Conservation (phyloP, 2,888 invertebrate species). For the Drosophila neonasuta region DNA sequence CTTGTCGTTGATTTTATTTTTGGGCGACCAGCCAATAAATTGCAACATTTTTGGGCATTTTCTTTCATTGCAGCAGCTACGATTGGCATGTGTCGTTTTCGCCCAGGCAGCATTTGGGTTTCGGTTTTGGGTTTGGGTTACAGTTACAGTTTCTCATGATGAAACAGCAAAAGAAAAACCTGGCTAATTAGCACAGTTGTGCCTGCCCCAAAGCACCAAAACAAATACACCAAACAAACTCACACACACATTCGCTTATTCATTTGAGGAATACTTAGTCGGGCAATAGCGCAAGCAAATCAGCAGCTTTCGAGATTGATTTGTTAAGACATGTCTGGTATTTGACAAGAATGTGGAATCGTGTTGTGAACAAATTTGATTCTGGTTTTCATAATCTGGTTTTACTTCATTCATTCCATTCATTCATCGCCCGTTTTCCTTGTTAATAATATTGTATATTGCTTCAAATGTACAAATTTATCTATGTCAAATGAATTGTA, state of each 20-base stretch:
- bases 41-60: slow-evolving; percentile 65
- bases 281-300: slow-evolving; percentile 20
- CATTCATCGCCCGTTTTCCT: slow-evolving; percentile 7
- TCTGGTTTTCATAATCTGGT: slow-evolving; percentile 18
- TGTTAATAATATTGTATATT: slow-evolving; percentile 10
- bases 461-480: slow-evolving; percentile 1
- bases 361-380: slow-evolving; percentile 24
- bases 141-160: slow-evolving; percentile 26
- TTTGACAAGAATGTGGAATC: slow-evolving; percentile 34
- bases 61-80: slow-evolving; percentile 33
- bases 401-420: slow-evolving; percentile 3
- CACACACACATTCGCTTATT: not conserved
- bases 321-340: slow-evolving; percentile 38
- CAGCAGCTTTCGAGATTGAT: slow-evolving; percentile 18
- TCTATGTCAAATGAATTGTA: slow-evolving; percentile 4
- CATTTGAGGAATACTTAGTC: not conserved
- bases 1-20: slow-evolving; percentile 39
- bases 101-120: slow-evolving; percentile 20
- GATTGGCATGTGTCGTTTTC: slow-evolving; percentile 53
- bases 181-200: slow-evolving; percentile 44
- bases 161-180: slow-evolving; percentile 30
- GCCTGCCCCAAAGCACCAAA: slow-evolving; percentile 19
- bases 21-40: slow-evolving; percentile 48
- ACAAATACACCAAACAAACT: slow-evolving; percentile 1
- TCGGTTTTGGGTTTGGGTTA: slow-evolving; percentile 3